Base-by-base conservation (phyloP, 2,113 vertebrate species). In the Cheilinus undulatus region DNA sequence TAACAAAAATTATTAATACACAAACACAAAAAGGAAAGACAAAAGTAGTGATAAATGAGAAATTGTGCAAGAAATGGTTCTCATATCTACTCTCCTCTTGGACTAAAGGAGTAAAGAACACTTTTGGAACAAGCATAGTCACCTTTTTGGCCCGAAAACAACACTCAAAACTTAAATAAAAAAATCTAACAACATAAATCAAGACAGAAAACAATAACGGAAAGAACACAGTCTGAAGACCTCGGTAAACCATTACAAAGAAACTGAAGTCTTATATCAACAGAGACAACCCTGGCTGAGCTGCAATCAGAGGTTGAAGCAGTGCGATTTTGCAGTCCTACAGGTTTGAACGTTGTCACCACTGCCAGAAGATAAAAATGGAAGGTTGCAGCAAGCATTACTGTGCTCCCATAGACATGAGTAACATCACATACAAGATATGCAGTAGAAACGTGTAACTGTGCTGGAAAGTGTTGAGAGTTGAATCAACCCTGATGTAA, bases 1-100 rank as follows among this genome's bases (percentile, higher is more conserved):
- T 72, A 65, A 64, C 50, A 60, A 72, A 76, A 50, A 51, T 20
- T n/a, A 6, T 51, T 13, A 3, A 19, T 32, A 36, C 17, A 80
- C 52, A 43, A 68, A 76, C 17, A 67, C 7, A 5, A 66, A n/a
- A 67, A 57, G 52, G 36, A 84, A 77, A 61, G 32, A 73, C 17
- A 2, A 84, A 73, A 79, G 45, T 58, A 76, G 61, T 61, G 71
- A 64, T 64, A 27, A 72, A 80, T 74, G 56, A 59, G 63, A 80
- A 87, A 72, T 67, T 89, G 91, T 93, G 90, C 90, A 90, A 92
- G 52, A 73, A 58, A 66, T 52, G 28, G 34, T 68, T 86, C 84
- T 77, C 75, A 74, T 77, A 48, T 86, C 15, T 67, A 75, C 53
- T 73, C 65, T 56, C 59, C 17, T 9, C 15, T 58, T 42, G 22